phyloP scores from a whole-genome alignment of 2,888 invertebrate genomes.

The Hemaris fuciformis region DNA sequence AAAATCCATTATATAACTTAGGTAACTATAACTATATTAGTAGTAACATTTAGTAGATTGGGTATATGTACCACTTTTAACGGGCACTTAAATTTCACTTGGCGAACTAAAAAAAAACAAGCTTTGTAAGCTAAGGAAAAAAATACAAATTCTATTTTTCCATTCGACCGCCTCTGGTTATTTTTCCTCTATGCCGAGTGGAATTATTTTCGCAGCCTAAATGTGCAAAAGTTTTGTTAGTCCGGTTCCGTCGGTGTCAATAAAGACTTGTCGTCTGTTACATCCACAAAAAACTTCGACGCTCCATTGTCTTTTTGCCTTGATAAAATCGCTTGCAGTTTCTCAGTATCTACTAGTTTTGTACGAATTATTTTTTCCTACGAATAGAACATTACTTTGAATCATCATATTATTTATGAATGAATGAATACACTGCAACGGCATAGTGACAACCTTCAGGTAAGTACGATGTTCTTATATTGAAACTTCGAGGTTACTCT shows the following conservation, averaged over 20 bases:
- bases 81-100: neutral
- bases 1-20: no score
- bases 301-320: neutral
- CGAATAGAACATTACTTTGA: no score
- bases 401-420: no score
- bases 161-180: neutral
- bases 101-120: neutral
- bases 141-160: constrained; percentile 1
- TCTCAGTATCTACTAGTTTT: no score
- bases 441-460: no score
- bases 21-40: no score
- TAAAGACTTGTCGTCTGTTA: neutral
- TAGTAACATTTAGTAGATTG: no score
- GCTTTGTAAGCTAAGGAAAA: neutral
- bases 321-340: neutral
- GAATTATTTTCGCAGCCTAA: neutral
- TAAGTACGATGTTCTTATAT: no score
- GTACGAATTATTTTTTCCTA: no score
- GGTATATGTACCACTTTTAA: no score
- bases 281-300: neutral
- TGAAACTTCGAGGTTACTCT: no score
- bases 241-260: neutral
- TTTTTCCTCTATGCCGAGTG: neutral
- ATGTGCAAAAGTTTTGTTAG: neutral
- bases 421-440: no score